Base-by-base conservation (phyloP, 2,888 invertebrate species). In the Apomyelois bistriatella region DNA sequence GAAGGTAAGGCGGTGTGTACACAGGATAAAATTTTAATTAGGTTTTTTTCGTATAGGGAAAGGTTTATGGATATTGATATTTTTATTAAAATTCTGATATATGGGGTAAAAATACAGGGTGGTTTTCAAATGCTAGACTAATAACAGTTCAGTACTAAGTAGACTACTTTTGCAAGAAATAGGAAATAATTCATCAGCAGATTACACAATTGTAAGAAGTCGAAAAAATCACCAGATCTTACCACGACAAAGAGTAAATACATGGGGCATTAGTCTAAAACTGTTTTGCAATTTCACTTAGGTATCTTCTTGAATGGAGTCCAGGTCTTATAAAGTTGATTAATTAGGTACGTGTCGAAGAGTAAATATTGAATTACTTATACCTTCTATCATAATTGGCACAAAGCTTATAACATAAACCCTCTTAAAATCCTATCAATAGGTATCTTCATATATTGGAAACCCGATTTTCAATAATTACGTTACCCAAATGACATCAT, bases 401-500 rank as follows among this genome's bases (percentile, higher is more conserved):
- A 46, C 32, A 16, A 46, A 46, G 15, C 32, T 10, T 1, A 17
- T 41, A 9, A 3, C 17, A 41, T n/a, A n/a, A 16, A 17, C 9
- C 17, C 9, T 10, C 10, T 22, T 22, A 17, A 16, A 41, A 41
- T 41, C n/a, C 17, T 10, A 12, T 22, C n/a, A 0, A 28, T 15
- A 42, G 5, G 22, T n/a, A 36, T n/a, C 7, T 12, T 30, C 13
- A 43, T 8, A 43, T 30, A 32, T 16, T 46, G 9, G 16, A 13
- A 32, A 41, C 32, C 40, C 40, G n/a, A 48, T 50, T 38, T 49
- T 30, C 38, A 12, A 13, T 49, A 49, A 51, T 56, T 58, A 56
- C 53, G 56, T 60, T 58, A 53, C 48, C 52, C 57, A 53, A 54
- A 54, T 56, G 56, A 58, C 58, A 58, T 63, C 48, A 59, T 55